Evolutionary conservation across 2,113 vertebrate species (phyloP), one percentile per base, ranked within the genome.

Genomic region (Rhynchomys soricoides): DNA sequence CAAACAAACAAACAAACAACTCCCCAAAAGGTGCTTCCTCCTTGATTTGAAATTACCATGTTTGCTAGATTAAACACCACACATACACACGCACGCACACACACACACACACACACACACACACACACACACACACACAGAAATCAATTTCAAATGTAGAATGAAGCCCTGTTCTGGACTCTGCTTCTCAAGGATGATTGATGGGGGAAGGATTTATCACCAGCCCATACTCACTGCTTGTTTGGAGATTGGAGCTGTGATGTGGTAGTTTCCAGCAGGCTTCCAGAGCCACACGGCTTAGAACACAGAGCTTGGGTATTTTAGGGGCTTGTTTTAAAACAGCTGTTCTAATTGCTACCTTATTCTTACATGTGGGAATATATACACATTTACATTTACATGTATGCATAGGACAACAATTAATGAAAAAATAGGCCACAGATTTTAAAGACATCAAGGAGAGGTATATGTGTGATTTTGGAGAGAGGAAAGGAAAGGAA

Each of bases 21-120:
- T 4, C 9, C 13, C 12, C 11, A 92, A 77, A 43, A 40, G 37
- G 66, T 40, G 40, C 7, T 71, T 59, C 68, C 59, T 81, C 50
- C 7, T 88, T 40, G 7, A 77, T 82, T 89, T 90, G 21, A 91
- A 96, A 94, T 52, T 5, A 34, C 86, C 19, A 52, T 55, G 40
- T 96, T 83, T 78, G n/a, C n/a, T 88, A 88, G 37, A 3, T 77
- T 94, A 97, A 96, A 88, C 22, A 37, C 31, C 9, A 5, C 37
- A 64, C 48, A 21, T 34, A 50, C 55, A 45, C 59, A 74, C 68
- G 45, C 34, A 50, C 31, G 7, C 10, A 77, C 91, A 64, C 88
- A 96, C 1, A 88, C 19, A 48, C 70, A 40, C 7, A 40, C 37
- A 40, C 16, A n/a, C 17, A 40, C 17, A n/a, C 16, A n/a, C 7